phyloP scores from a whole-genome alignment of 2,888 invertebrate species.

The Antheraea yamamai region DNA sequence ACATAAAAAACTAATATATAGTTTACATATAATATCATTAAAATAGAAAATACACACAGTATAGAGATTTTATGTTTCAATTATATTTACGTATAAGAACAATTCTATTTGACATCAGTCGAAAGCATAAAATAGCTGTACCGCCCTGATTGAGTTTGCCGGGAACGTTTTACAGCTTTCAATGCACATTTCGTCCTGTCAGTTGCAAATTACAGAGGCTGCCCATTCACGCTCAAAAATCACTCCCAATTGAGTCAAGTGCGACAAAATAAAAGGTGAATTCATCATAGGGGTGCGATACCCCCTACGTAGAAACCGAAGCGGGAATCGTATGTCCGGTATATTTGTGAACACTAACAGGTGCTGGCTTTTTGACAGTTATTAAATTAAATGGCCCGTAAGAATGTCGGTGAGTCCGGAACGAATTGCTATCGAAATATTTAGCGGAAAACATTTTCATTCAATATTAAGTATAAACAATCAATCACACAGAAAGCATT shows the following conservation, averaged over 20 bases:
- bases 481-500: conserved; percentile 61
- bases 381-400: conserved; percentile 72
- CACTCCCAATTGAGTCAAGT: conserved; percentile 79
- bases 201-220: conserved; percentile 76
- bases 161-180: conserved; percentile 75
- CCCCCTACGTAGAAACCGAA: conserved; percentile 68
- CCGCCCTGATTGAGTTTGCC: conserved; percentile 71
- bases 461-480: conserved; percentile 5
- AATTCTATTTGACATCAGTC: conserved; percentile 30
- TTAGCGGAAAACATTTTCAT: conserved; percentile 16
- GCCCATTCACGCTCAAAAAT: conserved; percentile 81
- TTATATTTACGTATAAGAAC: conserved; percentile 20
- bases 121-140: conserved; percentile 45
- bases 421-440: conserved; percentile 30
- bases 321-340: conserved; percentile 78
- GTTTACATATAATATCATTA: too few species aligned
- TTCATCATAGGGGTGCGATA: conserved; percentile 74
- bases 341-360: conserved; percentile 78
- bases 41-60: not conserved
- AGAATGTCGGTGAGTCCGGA: conserved; percentile 49
- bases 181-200: conserved; percentile 76
- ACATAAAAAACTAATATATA: too few species aligned
- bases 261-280: conserved; percentile 80
- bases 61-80: not conserved
- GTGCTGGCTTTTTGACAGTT: conserved; percentile 74